Percentiles rank a stretch among this genome's conserved stretches.
These are phyloP conservation scores for Cinclus cinclus DNA, from an alignment of 2,113 vertebrate genomes.

Conservation along the genomic window DNA sequence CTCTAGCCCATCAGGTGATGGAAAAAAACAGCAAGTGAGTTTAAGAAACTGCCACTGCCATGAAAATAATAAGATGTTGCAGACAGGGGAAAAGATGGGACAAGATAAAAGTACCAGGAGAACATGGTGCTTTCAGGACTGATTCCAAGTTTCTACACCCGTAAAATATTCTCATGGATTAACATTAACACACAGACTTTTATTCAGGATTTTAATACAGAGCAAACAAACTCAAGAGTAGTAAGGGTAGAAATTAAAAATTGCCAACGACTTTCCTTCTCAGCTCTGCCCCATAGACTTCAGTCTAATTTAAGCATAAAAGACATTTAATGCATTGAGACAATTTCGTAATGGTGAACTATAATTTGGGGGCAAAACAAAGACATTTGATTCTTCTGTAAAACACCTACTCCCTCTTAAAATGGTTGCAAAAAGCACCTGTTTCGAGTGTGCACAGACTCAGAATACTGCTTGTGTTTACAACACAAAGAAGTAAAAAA, in stretches of 20 bases:
- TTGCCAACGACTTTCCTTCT: background rate
- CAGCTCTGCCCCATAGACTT: background rate
- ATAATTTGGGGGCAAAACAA: background rate
- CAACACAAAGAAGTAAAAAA: background rate
- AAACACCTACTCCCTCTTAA: background rate
- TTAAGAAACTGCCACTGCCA: background rate
- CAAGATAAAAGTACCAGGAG: slow-evolving; percentile 6
- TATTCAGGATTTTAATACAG: background rate
- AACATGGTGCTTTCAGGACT: slow-evolving; percentile 3
- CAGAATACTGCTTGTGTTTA: background rate
- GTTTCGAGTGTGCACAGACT: background rate
- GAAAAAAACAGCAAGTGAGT: background rate
- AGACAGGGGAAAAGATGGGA: slow-evolving; percentile 18
- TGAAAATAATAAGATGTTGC: slow-evolving; percentile 41
- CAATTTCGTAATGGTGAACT: background rate
- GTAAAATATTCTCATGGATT: slow-evolving; percentile 17
- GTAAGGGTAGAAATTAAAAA: background rate
- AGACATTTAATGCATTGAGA: background rate
- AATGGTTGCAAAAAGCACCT: background rate
- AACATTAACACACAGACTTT: background rate
- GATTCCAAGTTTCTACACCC: slow-evolving; percentile 32
- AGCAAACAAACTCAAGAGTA: background rate
- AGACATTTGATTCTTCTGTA: background rate
- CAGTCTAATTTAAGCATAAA: background rate
- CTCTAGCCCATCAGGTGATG: background rate